Percentiles rank a stretch among this genome's conserved stretches.
Evolutionary conservation across 2,797 vertebrate genomes (phyloP).

Genomic region (Pseudochirops corinnae): DNA sequence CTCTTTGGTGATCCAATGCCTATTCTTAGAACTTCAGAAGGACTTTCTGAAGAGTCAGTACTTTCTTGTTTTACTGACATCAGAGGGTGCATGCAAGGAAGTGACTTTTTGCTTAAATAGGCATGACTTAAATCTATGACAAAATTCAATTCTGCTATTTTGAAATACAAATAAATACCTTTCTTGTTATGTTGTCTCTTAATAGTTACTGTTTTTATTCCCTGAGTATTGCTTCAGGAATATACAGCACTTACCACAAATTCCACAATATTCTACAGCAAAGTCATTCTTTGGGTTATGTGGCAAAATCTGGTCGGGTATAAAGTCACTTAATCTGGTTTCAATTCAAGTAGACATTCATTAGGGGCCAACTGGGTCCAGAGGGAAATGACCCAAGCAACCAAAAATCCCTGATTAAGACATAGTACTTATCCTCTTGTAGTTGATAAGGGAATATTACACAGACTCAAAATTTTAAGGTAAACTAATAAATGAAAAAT

Average conservation of each 20-base stretch:
- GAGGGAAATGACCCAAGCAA: neutral
- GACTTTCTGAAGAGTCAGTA: neutral
- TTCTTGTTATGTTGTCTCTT: neutral
- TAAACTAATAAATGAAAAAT: neutral
- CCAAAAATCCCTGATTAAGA: neutral
- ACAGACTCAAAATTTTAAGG: neutral
- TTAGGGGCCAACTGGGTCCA: neutral
- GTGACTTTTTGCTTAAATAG: constrained; percentile 15
- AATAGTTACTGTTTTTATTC: constrained; percentile 50
- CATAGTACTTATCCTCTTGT: neutral
- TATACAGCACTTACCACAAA: constrained; percentile 48
- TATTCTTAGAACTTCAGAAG: constrained; percentile 14
- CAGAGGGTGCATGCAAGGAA: neutral
- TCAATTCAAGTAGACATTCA: neutral
- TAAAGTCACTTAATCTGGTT: neutral
- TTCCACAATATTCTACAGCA: constrained; percentile 47
- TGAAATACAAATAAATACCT: constrained; percentile 9
- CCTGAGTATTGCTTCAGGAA: constrained; percentile 55
- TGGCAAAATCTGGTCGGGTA: constrained; percentile 15
- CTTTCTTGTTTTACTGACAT: neutral
- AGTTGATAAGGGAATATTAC: neutral
- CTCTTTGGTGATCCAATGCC: neutral
- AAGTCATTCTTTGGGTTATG: constrained; percentile 54
- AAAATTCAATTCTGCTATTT: neutral
- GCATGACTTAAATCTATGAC: constrained; percentile 27